Evolutionary conservation across 2,113 vertebrate genomes (phyloP), one percentile per base, ranked within the genome.

Genomic region (Microtus oregoni): DNA sequence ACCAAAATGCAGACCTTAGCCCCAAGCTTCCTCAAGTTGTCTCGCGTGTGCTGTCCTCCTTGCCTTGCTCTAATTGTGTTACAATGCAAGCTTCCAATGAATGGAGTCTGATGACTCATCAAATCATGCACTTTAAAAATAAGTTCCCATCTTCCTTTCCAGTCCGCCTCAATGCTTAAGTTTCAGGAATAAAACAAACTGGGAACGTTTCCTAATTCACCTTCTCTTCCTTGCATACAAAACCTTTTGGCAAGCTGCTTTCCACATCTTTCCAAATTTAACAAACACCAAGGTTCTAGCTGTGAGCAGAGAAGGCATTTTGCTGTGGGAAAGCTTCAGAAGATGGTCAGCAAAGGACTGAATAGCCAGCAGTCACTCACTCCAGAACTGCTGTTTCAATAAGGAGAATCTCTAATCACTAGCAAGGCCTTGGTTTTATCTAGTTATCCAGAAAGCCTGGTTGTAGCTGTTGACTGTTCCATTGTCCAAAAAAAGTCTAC

Each of bases 221-320:
- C 97, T 97, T 96, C 95, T 96, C 96, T 97, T 97, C 97, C 97
- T 97, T 96, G 97, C 96, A 98, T 96, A 97, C 97, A 97, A 96
- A 97, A 96, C 95, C 96, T 97, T 96, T 97, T 97, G 96, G 97
- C 95, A 97, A 87, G 44, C 94, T 94, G 82, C 65, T 97, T 92
- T 92, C 90, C 96, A 94, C 86, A 85, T 89, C 96, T 89, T 96
- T 97, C 95, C 95, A 97, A 97, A 96, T 58, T 96, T 89, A 94
- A 92, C 81, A 94, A 68, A 73, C 85, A 85, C 89, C 92, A 73
- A 90, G 73, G 95, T 92, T 95, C 86, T 96, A 97, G 79, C 96
- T 96, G 90, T 94, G 94, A 92, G 91, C 91, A 96, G 94, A 97
- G 85, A 76, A 81, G 82, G 89, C 92, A 83, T 92, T 87, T 95